Percentiles rank a stretch among this genome's conserved stretches.
These are phyloP conservation scores for Melitaea athalia DNA, from an alignment of 2,888 invertebrate species.

Conservation along the genomic window DNA sequence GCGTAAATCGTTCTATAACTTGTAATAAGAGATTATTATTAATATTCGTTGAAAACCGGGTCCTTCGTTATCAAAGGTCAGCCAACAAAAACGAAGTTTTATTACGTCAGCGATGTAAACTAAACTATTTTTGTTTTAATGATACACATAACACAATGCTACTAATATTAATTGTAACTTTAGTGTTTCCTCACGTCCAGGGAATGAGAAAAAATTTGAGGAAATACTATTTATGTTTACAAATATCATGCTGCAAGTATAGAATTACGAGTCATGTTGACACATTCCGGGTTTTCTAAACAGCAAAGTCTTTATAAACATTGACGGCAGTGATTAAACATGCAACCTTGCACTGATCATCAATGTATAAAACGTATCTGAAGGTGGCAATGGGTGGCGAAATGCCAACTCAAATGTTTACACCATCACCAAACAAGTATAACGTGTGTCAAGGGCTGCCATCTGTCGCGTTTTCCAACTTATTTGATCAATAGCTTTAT, in stretches of 20 bases:
- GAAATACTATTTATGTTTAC: background rate
- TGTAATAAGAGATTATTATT: slow-evolving; percentile 14
- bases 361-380: slow-evolving; percentile 26
- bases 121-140: background rate
- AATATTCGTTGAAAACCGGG: background rate
- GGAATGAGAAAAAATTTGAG: background rate
- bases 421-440: slow-evolving; percentile 41
- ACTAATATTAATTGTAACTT: background rate
- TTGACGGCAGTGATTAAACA: slow-evolving; percentile 21
- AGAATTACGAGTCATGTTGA: background rate
- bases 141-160: background rate
- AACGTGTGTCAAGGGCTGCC: background rate
- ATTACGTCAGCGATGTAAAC: background rate
- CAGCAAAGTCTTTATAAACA: slow-evolving; percentile 10
- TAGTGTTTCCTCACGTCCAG: background rate
- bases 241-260: background rate
- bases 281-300: slow-evolving; percentile 18
- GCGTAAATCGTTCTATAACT: slow-evolving; percentile 17
- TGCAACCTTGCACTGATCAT: slow-evolving; percentile 31
- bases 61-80: background rate
- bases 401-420: slow-evolving; percentile 66
- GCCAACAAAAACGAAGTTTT: background rate
- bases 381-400: slow-evolving; percentile 56
- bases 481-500: background rate
- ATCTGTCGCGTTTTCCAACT: background rate